Base-by-base conservation (phyloP, 2,888 invertebrate genomes). In the Agonopterix subpropinquella region DNA sequence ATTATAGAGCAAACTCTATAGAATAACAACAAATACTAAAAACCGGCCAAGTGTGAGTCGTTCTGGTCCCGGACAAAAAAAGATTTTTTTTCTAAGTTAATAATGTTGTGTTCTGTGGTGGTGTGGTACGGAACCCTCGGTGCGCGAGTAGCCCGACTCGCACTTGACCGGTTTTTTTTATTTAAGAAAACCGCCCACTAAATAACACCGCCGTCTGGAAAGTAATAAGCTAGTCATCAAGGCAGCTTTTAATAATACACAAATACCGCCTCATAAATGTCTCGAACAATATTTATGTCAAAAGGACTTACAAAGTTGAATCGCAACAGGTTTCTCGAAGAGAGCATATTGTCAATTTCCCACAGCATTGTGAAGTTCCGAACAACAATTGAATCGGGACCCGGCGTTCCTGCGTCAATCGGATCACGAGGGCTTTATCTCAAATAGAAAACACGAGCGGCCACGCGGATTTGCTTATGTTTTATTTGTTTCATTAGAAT, bases 321-420 rank as follows among this genome's bases (percentile, higher is more conserved):
- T 62, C 50, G 73, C 76, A 77, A 77, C 77, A 78, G 77, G 77
- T 77, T 62, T 57, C 52, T 64, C 52, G 57, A 65, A 59, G 62
- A 64, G 62, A 62, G 69, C 64, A 67, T 69, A 72, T 75, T 75
- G 75, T 71, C 77, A 72, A 77, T 77, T 71, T 73, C 70, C 71
- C 62, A 69, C 72, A 47, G 55, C 56, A 70, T 71, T 72, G 71
- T 70, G 64, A 65, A 74, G 65, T 72, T 72, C 62, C 57, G 56
- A 68, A 69, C 70, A 69, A 71, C 78, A 75, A 77, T 77, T 64
- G 74, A 65, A 64, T 66, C 61, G 62, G 64, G 67, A 57, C 63
- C 63, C 61, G 58, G 54, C 61, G 15, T 35, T 36, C 60, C 65
- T 61, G 56, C 62, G 67, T 65, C 77, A 76, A 77, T 78, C 74